These are phyloP conservation scores for Anseranas semipalmata DNA, from an alignment of 2,113 vertebrate genomes.

Conservation along the genomic window DNA sequence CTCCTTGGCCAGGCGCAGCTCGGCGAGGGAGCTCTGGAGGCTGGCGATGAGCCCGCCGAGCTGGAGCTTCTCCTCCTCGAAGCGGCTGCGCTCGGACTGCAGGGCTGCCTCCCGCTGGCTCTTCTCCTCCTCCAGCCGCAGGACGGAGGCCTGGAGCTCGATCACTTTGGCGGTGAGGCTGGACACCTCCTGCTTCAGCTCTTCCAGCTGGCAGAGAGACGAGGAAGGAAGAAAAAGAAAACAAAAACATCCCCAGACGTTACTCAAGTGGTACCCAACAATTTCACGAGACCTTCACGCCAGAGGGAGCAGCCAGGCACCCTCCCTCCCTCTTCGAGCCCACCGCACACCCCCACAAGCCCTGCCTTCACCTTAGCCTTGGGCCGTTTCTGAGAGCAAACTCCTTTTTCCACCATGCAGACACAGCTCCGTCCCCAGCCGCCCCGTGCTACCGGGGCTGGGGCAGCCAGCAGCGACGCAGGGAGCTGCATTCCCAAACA, in stretches of 20 bases:
- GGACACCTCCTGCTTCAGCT: conserved; percentile 80
- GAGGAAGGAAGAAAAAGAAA: background rate
- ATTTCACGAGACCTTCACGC: background rate
- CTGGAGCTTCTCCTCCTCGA: conserved; percentile 76
- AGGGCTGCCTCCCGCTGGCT: conserved; percentile 40
- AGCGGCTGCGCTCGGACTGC: conserved; percentile 51
- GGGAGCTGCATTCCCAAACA: background rate
- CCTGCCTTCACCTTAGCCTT: background rate
- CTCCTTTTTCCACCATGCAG: fast-evolving
- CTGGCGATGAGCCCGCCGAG: conserved; percentile 61
- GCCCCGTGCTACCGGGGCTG: fast-evolving
- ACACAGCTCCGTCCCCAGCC: background rate
- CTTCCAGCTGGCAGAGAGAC: conserved; percentile 76
- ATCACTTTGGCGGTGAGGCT: conserved; percentile 52
- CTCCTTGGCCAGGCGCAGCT: conserved; percentile 70
- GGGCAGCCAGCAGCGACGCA: background rate
- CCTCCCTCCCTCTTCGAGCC: background rate
- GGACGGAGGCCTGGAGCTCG: conserved; percentile 68
- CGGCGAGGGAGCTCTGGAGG: conserved; percentile 75
- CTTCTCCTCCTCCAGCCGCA: conserved; percentile 71
- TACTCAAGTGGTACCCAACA: background rate
- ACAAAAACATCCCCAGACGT: fast-evolving
- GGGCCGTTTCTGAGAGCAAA: background rate
- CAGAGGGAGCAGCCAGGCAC: too few relatives aligned
- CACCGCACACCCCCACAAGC: fast-evolving